Percentiles rank a stretch among this genome's conserved stretches.
Conservation (phyloP, 2,888 invertebrate genomes). For the Drosophila bunnanda region DNA sequence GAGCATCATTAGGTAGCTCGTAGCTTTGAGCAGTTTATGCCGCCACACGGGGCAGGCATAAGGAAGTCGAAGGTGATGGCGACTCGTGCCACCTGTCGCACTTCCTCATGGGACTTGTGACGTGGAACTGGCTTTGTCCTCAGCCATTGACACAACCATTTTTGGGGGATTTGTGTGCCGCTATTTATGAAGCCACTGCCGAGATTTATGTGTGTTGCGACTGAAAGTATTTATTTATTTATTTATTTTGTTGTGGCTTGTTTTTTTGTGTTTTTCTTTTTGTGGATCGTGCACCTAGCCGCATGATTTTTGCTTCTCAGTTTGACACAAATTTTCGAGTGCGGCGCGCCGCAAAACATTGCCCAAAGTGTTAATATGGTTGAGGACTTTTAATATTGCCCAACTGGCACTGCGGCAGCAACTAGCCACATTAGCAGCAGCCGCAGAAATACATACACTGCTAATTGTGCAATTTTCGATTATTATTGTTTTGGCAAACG, state of each 20-base stretch:
- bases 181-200: slow-evolving; percentile 52
- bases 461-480: slow-evolving; percentile 77
- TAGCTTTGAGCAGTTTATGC: slow-evolving; percentile 36
- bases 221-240: slow-evolving; percentile 27
- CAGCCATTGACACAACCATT: slow-evolving; percentile 34
- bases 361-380: slow-evolving; percentile 78
- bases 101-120: slow-evolving; percentile 59
- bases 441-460: slow-evolving; percentile 46
- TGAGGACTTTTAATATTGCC: slow-evolving; percentile 78
- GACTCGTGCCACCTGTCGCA: slow-evolving; percentile 57
- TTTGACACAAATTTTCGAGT: slow-evolving; percentile 74
- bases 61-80: slow-evolving; percentile 59
- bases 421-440: slow-evolving; percentile 27
- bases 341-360: slow-evolving; percentile 75
- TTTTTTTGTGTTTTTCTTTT: slow-evolving; percentile 22
- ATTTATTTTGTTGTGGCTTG: slow-evolving; percentile 4
- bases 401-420: slow-evolving; percentile 56
- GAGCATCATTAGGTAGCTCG: not conserved
- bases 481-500: slow-evolving; percentile 43
- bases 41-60: slow-evolving; percentile 60
- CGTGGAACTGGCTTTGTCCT: slow-evolving; percentile 15
- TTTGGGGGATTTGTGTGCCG: slow-evolving; percentile 41
- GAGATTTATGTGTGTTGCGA: slow-evolving; percentile 44
- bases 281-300: slow-evolving; percentile 61
- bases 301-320: slow-evolving; percentile 66